Conservation (phyloP, 2,888 invertebrate species). For the Mesorhabditis belari region DNA sequence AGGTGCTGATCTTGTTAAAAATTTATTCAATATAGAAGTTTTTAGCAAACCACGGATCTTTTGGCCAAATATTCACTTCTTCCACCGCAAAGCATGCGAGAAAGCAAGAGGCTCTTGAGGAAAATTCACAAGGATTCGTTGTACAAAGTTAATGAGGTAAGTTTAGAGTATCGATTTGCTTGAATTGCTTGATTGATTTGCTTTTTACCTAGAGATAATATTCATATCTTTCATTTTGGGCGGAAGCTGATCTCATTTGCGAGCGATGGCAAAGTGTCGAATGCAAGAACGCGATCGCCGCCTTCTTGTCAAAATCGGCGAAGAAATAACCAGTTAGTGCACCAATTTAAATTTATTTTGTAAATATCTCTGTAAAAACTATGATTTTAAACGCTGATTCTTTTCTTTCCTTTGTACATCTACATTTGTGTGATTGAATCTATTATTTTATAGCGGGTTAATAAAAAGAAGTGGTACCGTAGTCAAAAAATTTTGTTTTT, state of each 20-base stretch:
- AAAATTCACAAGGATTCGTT: constrained; percentile 60
- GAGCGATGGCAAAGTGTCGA: constrained; percentile 67
- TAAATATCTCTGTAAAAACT: too few relatives aligned
- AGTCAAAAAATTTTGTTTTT: too few relatives aligned
- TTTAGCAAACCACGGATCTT: background rate
- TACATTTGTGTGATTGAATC: too few relatives aligned
- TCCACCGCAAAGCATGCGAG: constrained; percentile 61
- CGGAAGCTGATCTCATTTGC: constrained; percentile 66
- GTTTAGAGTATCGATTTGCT: background rate
- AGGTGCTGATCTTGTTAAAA: background rate
- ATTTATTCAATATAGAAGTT: background rate
- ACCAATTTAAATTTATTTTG: too few relatives aligned
- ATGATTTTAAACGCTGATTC: too few relatives aligned
- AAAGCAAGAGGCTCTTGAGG: constrained; percentile 69
- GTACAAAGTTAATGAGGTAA: constrained; percentile 49
- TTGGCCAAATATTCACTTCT: constrained; percentile 18
- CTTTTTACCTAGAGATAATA: background rate
- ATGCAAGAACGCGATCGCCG: constrained; percentile 63
- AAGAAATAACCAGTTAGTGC: constrained; percentile 25
- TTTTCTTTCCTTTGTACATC: too few relatives aligned
- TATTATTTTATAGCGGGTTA: too few relatives aligned
- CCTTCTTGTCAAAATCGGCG: constrained; percentile 56
- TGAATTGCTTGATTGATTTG: background rate
- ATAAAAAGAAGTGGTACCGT: too few relatives aligned
- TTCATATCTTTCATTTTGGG: constrained; percentile 12